Evolutionary conservation across 2,888 invertebrate species (phyloP).

Genomic region (Amphiduros pacificus): DNA sequence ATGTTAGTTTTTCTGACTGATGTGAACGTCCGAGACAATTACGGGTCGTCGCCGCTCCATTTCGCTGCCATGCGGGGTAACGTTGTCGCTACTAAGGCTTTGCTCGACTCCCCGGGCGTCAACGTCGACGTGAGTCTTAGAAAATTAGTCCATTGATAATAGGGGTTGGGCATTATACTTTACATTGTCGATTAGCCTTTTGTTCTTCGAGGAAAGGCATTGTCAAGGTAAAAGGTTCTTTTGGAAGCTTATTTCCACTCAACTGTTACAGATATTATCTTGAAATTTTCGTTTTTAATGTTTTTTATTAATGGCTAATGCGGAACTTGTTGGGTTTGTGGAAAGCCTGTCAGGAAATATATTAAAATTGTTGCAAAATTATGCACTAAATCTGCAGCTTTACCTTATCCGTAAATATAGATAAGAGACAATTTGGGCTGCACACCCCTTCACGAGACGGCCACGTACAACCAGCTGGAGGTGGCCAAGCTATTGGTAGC

Average conservation of each 20-base stretch:
- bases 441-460: slow-evolving; percentile 61
- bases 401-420: slow-evolving; percentile 1
- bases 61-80: slow-evolving; percentile 78
- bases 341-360: too few relatives aligned
- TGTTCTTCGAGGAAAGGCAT: too few relatives aligned
- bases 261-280: too few relatives aligned
- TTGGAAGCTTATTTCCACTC: too few relatives aligned
- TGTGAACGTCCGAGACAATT: slow-evolving; percentile 69
- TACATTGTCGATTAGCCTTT: too few relatives aligned
- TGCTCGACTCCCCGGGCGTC: slow-evolving; percentile 70
- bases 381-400: not conserved
- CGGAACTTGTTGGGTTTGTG: too few relatives aligned
- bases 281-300: too few relatives aligned
- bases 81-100: slow-evolving; percentile 70
- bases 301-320: too few relatives aligned
- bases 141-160: too few relatives aligned
- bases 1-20: slow-evolving; percentile 54
- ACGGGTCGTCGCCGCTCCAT: slow-evolving; percentile 72
- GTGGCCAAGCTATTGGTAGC: slow-evolving; percentile 55
- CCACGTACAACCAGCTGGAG: slow-evolving; percentile 52
- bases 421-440: slow-evolving; percentile 19
- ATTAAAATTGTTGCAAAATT: not conserved
- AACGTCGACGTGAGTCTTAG: slow-evolving; percentile 64
- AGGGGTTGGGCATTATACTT: too few relatives aligned
- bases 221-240: too few relatives aligned